Base-by-base conservation (phyloP, 2,113 vertebrate species). In the Capreolus pygargus region DNA sequence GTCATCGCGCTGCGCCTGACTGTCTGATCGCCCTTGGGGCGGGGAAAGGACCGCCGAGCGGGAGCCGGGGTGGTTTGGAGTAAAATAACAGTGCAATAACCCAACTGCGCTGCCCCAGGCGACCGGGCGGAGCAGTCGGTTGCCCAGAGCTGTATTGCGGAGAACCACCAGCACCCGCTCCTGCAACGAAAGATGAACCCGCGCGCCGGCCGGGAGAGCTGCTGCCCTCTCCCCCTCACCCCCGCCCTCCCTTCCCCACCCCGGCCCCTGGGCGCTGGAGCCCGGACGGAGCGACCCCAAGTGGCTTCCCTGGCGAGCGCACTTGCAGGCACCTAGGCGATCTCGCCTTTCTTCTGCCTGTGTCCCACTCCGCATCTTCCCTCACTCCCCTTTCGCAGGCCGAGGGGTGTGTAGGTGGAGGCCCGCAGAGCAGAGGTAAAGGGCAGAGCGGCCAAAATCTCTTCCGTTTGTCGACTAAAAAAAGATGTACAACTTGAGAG, bases 131-230 rank as follows among this genome's bases (percentile, higher is more conserved):
- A 23, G 47, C 10, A 6, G 2, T n/a, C 19, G 1, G 64, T 7
- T 25, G 36, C 70, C 43, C 17, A 28, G 4, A 81, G 17, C 25
- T 58, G 14, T 33, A 7, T 17, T 3, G 11, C 43, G 1, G 5
- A 14, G 21, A 74, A 11, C 14, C 61, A 43, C 36, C 9, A 30
- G 21, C 50, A 9, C 15, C 39, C 3, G 21, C 15, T 1, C 30
- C 28, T 14, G 25, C 11, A 25, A n/a, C 3, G 33, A 36, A 10
- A 8, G 43, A 28, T 39, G 78, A 1, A 14, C n/a, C 27, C 3
- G 36, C 39, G 7, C 15, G 6, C 6, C 0, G 28, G 13, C 15
- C 0, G 36, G 15, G 21, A 67, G 9, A 27, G 36, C 2, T 2
- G 2, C 21, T 3, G 45, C 30, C 14, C 10, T 6, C 28, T 12